phyloP scores from a whole-genome alignment of 1,140 invertebrate species.

The Yoshiicerus persimilis region DNA sequence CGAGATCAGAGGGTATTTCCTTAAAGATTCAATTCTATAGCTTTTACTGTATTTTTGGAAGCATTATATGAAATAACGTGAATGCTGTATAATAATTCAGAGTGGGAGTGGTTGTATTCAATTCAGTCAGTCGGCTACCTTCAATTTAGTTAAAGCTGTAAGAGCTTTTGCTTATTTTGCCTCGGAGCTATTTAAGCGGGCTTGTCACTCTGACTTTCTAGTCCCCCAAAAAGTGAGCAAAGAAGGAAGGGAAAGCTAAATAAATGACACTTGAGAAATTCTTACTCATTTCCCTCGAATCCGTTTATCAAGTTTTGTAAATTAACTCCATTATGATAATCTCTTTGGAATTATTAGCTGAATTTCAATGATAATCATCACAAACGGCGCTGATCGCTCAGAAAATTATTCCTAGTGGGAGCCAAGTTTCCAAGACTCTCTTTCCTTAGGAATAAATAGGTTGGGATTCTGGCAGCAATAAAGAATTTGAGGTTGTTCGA shows the following conservation, averaged over 20 bases:
- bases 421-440: background rate
- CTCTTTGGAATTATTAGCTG: constrained; percentile 30
- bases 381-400: background rate
- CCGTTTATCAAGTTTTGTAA: constrained; percentile 30
- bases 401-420: background rate
- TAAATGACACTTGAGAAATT: constrained; percentile 11
- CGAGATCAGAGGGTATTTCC: background rate
- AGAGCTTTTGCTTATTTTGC: constrained; percentile 18
- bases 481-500: background rate
- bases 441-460: background rate
- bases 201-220: background rate
- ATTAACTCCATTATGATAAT: constrained; percentile 45
- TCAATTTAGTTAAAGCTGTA: background rate
- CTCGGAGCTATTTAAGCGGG: background rate
- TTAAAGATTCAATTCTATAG: background rate
- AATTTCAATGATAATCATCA: background rate
- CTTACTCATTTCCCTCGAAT: background rate
- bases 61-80: background rate
- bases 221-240: background rate
- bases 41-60: background rate
- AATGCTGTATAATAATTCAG: background rate
- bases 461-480: background rate
- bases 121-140: background rate
- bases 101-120: background rate
- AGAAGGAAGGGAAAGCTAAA: background rate